Percentiles rank a stretch among this genome's conserved stretches.
These are phyloP conservation scores for Penaeus japonicus DNA, from an alignment of 1,140 invertebrate species.

Conservation along the genomic window DNA sequence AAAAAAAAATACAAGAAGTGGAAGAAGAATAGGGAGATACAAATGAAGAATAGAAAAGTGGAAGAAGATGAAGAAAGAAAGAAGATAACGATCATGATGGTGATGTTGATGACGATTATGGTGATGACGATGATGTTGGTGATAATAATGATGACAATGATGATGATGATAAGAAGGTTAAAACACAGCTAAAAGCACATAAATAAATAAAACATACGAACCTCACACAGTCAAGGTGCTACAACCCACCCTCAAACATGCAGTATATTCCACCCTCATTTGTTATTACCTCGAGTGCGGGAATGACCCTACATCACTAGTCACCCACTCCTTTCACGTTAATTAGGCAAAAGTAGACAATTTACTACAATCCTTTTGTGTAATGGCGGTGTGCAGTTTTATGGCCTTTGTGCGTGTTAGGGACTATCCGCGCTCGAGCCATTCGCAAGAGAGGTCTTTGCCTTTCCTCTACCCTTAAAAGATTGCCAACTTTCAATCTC, in stretches of 20 bases:
- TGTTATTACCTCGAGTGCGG: not conserved
- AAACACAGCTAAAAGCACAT: not conserved
- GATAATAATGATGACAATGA: constrained; percentile 28
- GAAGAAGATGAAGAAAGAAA: not conserved
- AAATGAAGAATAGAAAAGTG: not conserved
- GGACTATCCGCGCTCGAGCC: not conserved
- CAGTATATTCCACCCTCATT: not conserved
- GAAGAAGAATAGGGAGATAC: not conserved
- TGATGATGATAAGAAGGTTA: constrained; percentile 6
- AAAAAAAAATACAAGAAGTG: not conserved
- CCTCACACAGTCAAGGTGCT: too few relatives aligned
- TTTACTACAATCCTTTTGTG: not conserved
- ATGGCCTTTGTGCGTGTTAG: not conserved
- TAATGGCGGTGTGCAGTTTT: not conserved
- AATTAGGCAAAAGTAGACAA: not conserved
- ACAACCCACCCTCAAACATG: too few relatives aligned
- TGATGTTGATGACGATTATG: not conserved
- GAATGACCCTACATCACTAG: not conserved
- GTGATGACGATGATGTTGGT: constrained; percentile 1
- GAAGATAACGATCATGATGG: not conserved
- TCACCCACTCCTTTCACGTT: not conserved
- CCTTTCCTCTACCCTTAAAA: too few relatives aligned
- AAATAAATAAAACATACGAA: too few relatives aligned
- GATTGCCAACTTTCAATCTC: too few relatives aligned
- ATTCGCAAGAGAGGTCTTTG: not conserved